A percentile compares a stretch with the other conserved stretches of the same genome.
Evolutionary conservation across 2,888 invertebrate genomes (phyloP).

Genomic region (Spodoptera picta): DNA sequence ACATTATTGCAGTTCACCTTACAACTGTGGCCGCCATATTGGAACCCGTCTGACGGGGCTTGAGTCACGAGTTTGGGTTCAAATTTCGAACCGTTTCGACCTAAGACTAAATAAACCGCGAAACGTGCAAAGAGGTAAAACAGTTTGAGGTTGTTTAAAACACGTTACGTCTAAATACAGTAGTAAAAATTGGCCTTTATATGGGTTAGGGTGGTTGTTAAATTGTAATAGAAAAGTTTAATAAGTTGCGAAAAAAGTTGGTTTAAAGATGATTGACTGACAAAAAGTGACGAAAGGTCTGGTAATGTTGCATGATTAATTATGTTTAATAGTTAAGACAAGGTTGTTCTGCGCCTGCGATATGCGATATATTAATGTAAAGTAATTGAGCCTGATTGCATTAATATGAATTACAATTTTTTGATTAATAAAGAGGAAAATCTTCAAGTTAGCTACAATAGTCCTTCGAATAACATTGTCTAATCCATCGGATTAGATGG

Average conservation of each 20-base stretch:
- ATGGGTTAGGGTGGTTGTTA: conserved; percentile 19
- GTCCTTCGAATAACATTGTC: too few species aligned
- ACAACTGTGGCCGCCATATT: conserved; percentile 55
- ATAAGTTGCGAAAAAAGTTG: too few species aligned
- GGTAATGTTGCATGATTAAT: neutral
- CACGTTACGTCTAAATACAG: conserved; percentile 28
- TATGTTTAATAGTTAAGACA: neutral
- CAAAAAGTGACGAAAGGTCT: conserved; percentile 6
- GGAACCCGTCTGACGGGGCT: conserved; percentile 73
- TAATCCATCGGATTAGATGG: neutral
- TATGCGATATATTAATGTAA: neutral
- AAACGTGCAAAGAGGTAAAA: conserved; percentile 43
- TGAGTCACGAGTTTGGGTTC: conserved; percentile 79
- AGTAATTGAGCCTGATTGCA: too few species aligned
- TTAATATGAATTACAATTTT: too few species aligned
- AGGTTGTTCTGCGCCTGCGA: neutral
- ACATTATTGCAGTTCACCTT: conserved; percentile 55
- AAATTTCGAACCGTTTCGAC: conserved; percentile 70
- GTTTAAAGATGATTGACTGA: too few species aligned
- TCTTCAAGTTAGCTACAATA: too few species aligned
- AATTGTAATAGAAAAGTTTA: neutral
- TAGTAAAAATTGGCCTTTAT: conserved; percentile 23
- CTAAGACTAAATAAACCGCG: conserved; percentile 61
- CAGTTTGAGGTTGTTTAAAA: conserved; percentile 40
- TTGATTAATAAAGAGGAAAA: too few species aligned